Evolutionary conservation across 1,140 invertebrate genomes (phyloP).

Genomic region (Drosophila jambulina): DNA sequence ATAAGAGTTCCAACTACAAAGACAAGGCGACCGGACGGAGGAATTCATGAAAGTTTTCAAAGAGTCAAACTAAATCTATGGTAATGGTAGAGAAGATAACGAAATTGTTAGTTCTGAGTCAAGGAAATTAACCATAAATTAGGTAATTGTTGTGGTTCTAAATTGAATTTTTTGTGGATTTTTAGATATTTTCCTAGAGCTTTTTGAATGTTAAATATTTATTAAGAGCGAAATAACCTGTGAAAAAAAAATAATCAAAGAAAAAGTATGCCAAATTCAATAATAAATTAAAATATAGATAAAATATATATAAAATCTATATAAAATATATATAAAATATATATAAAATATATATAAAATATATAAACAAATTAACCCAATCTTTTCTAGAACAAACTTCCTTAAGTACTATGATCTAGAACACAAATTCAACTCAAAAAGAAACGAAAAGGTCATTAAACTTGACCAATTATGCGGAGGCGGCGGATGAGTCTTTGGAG

Average conservation of each 20-base stretch:
- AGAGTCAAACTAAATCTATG: background rate
- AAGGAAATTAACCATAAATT: conserved; percentile 2
- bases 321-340: background rate
- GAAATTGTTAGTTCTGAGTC: background rate
- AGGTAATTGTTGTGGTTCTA: background rate
- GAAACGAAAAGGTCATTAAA: conserved; percentile 26
- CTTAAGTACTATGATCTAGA: background rate
- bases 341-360: background rate
- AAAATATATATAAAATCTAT: background rate
- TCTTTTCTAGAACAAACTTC: background rate
- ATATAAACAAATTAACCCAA: background rate
- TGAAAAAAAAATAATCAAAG: background rate
- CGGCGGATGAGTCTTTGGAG: conserved; percentile 1
- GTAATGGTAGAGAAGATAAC: conserved; percentile 7
- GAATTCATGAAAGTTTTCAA: conserved; percentile 10
- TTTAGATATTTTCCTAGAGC: background rate
- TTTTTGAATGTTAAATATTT: background rate
- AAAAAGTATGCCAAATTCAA: background rate
- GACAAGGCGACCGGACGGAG: conserved; percentile 6
- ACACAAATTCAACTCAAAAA: background rate
- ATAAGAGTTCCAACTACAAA: conserved; percentile 47
- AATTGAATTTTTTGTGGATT: background rate
- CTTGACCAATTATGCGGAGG: conserved; percentile 15
- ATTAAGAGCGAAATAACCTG: background rate
- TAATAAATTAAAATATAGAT: too few species aligned